A percentile compares a stretch with the other conserved stretches of the same genome.
These are phyloP conservation scores for Chrosomus eos DNA, from an alignment of 2,797 vertebrate species.

Conservation along the genomic window DNA sequence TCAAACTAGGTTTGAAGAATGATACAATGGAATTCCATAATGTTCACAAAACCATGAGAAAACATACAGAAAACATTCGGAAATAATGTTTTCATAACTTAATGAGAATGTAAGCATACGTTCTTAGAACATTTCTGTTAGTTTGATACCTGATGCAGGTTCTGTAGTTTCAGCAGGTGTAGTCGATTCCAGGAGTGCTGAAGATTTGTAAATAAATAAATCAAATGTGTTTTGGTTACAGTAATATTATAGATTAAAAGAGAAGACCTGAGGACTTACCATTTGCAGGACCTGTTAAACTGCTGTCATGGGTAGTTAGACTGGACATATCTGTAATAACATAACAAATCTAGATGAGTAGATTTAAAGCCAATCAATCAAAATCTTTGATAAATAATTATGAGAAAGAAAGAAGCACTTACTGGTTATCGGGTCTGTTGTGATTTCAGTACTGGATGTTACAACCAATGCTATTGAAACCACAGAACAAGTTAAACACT, in stretches of 20 bases:
- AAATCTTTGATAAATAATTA: neutral
- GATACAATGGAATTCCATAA: neutral
- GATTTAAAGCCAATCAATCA: neutral
- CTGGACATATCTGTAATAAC: neutral
- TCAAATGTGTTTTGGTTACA: neutral
- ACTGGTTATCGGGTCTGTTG: neutral
- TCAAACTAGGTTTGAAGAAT: neutral
- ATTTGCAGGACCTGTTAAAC: neutral
- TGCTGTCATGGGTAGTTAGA: neutral
- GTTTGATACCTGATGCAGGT: neutral
- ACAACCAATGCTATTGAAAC: conserved; percentile 11
- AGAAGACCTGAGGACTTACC: neutral
- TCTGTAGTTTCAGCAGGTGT: neutral
- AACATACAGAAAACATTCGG: too few relatives aligned
- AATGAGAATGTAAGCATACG: neutral
- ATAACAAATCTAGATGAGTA: neutral
- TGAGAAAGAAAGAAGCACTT: neutral
- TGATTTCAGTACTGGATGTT: conserved; percentile 1
- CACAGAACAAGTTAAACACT: neutral
- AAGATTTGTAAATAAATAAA: neutral
- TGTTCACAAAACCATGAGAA: neutral
- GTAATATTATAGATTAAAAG: neutral
- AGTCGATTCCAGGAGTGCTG: neutral
- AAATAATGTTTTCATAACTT: neutral
- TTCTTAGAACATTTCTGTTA: neutral